Evolutionary conservation across 2,113 vertebrate species (phyloP).

Genomic region (Panurus biarmicus): DNA sequence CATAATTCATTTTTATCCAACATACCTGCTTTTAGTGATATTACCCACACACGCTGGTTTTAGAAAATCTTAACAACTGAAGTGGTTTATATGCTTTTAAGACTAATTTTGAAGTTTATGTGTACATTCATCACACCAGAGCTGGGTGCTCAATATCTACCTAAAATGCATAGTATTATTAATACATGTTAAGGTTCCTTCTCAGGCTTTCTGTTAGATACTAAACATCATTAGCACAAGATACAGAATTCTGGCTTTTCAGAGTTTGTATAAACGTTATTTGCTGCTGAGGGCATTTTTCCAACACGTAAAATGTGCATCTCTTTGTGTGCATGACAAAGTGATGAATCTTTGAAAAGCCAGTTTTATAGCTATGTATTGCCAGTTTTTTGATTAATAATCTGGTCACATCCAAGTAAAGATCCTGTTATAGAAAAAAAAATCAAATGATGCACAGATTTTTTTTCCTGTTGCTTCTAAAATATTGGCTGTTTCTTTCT

Average conservation of each 20-base stretch:
- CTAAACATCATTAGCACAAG: conserved; percentile 44
- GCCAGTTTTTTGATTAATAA: conserved; percentile 27
- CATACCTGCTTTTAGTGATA: conserved; percentile 81
- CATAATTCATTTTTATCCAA: conserved; percentile 80
- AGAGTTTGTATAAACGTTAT: not conserved
- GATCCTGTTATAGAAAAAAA: not conserved
- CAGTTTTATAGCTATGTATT: not conserved
- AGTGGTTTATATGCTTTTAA: conserved; percentile 83
- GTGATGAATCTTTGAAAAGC: conserved; percentile 4
- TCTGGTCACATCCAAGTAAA: conserved; percentile 10
- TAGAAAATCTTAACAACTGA: conserved; percentile 77
- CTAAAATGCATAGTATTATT: conserved; percentile 30
- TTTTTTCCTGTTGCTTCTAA: conserved; percentile 6
- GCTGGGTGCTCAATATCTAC: conserved; percentile 34
- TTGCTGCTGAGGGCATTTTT: conserved; percentile 16
- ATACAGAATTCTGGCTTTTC: not conserved
- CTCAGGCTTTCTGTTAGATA: conserved; percentile 13
- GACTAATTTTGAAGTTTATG: conserved; percentile 76
- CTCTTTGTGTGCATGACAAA: not conserved
- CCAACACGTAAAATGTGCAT: not conserved
- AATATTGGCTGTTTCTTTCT: conserved; percentile 22
- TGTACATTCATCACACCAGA: conserved; percentile 70
- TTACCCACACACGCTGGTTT: conserved; percentile 71
- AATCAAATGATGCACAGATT: not conserved
- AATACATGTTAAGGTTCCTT: conserved; percentile 32